Base-by-base conservation (phyloP, 1,140 invertebrate genomes). In the Drosophila ohnishii region DNA sequence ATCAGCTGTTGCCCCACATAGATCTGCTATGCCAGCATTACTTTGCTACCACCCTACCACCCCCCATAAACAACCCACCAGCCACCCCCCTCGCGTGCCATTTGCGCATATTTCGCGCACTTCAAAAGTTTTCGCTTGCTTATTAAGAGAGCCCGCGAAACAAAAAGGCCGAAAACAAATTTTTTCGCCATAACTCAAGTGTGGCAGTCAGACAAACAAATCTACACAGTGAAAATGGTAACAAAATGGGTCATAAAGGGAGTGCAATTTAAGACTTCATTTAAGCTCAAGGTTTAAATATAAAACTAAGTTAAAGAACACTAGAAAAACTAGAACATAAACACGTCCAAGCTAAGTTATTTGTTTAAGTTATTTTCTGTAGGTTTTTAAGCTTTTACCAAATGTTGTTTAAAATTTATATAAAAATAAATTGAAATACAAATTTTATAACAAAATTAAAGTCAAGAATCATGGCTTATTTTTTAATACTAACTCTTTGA, bases 131-230 rank as follows among this genome's bases (percentile, higher is more conserved):
- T 87, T 66, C 61, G 40, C 64, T 66, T 80, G 84, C 83, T 87
- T 87, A 88, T 87, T 87, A 86, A 82, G 83, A 86, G 82, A 62
- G 35, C 65, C 59, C 51, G 53, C 40, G 47, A 63, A 61, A 80
- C 65, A 67, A 76, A 79, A 67, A 60, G 67, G 63, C 71, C 42
- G 42, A 79, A 65, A 85, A 75, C 37, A 83, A 64, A 63, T 64
- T 84, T 82, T 78, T 79, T 67, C 32, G 62, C 79, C 71, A 87
- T 87, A 88, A 87, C 78, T 87, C 79, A 87, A 88, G 80, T 80
- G 80, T 78, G 79, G 75, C 83, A 75, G 48, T 28, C 74, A 63
- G 58, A 35, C 47, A 55, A 50, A 74, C 57, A 71, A 63, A 60
- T 42, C 16, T 58, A 55, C 42, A 64, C 69, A n/a, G 61, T 3